These are phyloP conservation scores for Eledona agricola DNA, from an alignment of 2,888 invertebrate species.

Conservation along the genomic window DNA sequence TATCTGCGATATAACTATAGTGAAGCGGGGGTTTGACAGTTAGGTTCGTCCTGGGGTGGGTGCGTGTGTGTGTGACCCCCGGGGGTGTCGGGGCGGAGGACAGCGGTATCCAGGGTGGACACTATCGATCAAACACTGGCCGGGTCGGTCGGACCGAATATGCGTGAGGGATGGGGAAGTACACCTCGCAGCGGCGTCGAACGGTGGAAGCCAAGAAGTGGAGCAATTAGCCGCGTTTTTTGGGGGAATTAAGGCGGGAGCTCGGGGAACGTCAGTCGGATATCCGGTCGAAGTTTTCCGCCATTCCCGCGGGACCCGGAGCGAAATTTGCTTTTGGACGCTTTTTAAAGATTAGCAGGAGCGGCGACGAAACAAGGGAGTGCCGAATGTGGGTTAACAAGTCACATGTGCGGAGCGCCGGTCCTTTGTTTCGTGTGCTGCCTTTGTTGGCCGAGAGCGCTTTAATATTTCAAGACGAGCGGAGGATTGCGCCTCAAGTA, in stretches of 20 bases:
- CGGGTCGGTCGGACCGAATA: conserved; percentile 52
- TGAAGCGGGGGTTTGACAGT: conserved; percentile 49
- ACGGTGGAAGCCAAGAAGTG: no score
- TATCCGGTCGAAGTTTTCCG: conserved; percentile 52
- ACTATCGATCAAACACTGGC: conserved; percentile 62
- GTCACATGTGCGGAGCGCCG: neutral
- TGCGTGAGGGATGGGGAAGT: conserved; percentile 46
- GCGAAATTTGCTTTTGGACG: conserved; percentile 12
- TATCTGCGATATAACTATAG: conserved; percentile 48
- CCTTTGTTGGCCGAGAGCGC: no score
- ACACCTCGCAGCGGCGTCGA: conserved; percentile 17
- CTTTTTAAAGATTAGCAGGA: conserved; percentile 12
- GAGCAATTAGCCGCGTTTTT: conserved; percentile 19
- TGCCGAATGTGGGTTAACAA: conserved; percentile 5
- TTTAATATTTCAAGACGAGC: no score
- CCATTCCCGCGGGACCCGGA: conserved; percentile 49
- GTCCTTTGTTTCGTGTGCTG: neutral
- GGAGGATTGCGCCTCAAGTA: no score
- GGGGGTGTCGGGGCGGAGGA: conserved; percentile 46
- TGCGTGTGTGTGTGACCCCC: conserved; percentile 38
- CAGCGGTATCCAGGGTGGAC: conserved; percentile 58
- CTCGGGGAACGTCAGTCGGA: conserved; percentile 50
- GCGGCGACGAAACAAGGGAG: conserved; percentile 10
- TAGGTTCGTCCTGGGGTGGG: conserved; percentile 43
- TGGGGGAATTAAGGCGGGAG: conserved; percentile 15